These are phyloP conservation scores for Panorpa germanica DNA, from an alignment of 2,888 invertebrate genomes.

Conservation along the genomic window DNA sequence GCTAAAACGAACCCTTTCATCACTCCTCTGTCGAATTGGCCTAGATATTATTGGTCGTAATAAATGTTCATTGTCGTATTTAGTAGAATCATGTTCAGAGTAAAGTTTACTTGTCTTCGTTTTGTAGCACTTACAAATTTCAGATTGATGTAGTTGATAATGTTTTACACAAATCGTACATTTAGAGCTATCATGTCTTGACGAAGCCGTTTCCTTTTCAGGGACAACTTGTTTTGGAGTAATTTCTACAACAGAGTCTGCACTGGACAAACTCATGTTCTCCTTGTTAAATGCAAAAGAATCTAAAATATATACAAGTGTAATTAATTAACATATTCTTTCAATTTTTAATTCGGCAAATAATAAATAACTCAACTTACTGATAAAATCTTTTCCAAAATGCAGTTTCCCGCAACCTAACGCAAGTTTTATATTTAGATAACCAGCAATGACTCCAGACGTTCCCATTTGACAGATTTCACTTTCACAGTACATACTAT, in stretches of 20 bases:
- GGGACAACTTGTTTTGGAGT: too few species aligned
- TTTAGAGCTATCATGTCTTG: too few species aligned
- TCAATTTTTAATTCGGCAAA: constrained; percentile 1
- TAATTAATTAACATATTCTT: not conserved
- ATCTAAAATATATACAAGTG: constrained; percentile 1
- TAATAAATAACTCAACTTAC: constrained; percentile 15
- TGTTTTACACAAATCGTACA: too few species aligned
- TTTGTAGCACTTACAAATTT: too few species aligned
- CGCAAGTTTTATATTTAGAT: constrained; percentile 10
- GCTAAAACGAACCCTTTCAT: not conserved
- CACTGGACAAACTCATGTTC: not conserved
- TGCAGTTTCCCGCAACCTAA: constrained; percentile 27
- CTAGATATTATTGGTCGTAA: too few species aligned
- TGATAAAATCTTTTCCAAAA: constrained; percentile 29
- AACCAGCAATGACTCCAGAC: not conserved
- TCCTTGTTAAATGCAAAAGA: not conserved
- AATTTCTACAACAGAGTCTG: not conserved
- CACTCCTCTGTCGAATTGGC: constrained; percentile 4
- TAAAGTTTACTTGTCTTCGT: too few species aligned
- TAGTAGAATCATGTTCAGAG: too few species aligned
- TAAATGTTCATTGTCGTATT: too few species aligned
- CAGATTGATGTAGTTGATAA: too few species aligned
- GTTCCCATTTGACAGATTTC: too few species aligned
- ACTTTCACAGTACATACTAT: too few species aligned
- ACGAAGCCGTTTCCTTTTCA: too few species aligned